Base-by-base conservation (phyloP, 2,888 invertebrate genomes). In the Lycaena phlaeas region DNA sequence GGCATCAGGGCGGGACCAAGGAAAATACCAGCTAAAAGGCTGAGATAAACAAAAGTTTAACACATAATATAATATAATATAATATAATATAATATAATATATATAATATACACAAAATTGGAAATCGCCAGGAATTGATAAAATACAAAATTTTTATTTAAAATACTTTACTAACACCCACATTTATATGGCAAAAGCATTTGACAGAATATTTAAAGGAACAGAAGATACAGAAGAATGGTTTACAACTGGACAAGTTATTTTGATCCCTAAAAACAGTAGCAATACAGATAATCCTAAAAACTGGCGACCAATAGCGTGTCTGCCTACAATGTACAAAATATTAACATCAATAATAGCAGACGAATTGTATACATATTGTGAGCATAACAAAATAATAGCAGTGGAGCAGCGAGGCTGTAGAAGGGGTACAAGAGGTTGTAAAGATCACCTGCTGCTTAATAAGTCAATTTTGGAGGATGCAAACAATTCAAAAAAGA, bases 401-500 rank as follows among this genome's bases (percentile, higher is more conserved):
- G 42, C 40, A 3, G 15, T 27, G 3, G 40, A 47, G 27, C 44
- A 44, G 34, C 28, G 44, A 14, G 42, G 47, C 30, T 47, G 47
- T 14, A 11, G 40, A n/a, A 27, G 43, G 0, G 18, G 42, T 6
- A 34, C 30, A 0, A 28, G 48, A 5, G 48, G 42, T 0, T 50
- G 45, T 15, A 45, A 46, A 17, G 39, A 26, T 26, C 41, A 44
- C 12, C 38, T 44, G 9, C 41, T 44, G 41, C 6, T 44, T 1
- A 44, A 44, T 18, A 44, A 41, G 15, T 41, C 41, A 1, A 45
- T 45, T 15, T 18, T 45, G 1, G 45, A 45, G 28, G 45, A 45
- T 18, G 42, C 45, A 3, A 39, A 45, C 10, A 2, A 14, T 5
- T 29, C 18, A 2, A 36, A 45, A 10, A 45, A 42, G 15, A 45